A percentile compares a stretch with the other conserved stretches of the same genome.
phyloP scores from a whole-genome alignment of 2,113 vertebrate species.

The Callaeas wilsoni region DNA sequence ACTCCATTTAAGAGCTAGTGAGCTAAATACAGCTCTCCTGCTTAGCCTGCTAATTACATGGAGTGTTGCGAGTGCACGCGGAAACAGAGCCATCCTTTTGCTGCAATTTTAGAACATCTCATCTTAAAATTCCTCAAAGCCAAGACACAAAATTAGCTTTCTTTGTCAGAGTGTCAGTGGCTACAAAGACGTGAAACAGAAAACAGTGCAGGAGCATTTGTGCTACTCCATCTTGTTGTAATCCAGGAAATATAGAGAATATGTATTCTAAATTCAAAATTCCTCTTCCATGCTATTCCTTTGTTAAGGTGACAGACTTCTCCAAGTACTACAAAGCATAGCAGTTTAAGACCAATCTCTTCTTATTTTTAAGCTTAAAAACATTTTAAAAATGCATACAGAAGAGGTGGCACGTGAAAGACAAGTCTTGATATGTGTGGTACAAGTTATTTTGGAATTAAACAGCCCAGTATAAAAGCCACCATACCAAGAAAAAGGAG shows the following conservation, averaged over 20 bases:
- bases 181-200: background rate
- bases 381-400: background rate
- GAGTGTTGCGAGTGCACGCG: background rate
- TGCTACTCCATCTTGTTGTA: background rate
- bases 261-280: background rate
- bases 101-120: background rate
- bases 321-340: background rate
- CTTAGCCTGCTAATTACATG: constrained; percentile 45
- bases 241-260: background rate
- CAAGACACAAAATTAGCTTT: background rate
- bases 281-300: background rate
- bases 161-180: background rate
- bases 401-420: background rate
- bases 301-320: background rate
- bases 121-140: background rate
- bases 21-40: constrained; percentile 49
- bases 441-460: background rate
- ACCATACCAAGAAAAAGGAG: background rate
- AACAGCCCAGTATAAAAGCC: background rate
- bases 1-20: constrained; percentile 57
- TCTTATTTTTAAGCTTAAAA: background rate
- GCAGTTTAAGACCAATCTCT: background rate
- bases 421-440: background rate
- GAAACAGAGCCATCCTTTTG: background rate
- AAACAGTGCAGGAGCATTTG: background rate